These are phyloP conservation scores for Pterocles orientalis DNA, from an alignment of 2,113 vertebrate species.

Conservation along the genomic window DNA sequence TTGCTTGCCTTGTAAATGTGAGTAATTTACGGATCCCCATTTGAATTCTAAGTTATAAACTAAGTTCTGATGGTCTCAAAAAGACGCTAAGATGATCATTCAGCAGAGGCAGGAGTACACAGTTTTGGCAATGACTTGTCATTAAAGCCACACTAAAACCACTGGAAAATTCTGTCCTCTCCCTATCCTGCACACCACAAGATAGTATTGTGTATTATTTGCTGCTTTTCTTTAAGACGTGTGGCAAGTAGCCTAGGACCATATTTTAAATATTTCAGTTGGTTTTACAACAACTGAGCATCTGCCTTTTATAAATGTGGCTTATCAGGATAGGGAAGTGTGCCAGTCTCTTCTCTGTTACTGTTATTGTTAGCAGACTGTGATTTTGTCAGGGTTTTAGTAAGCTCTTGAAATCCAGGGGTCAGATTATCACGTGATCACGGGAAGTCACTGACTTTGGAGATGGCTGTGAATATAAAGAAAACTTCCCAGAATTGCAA, in stretches of 20 bases:
- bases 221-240: neutral
- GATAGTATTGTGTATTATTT: rapidly evolving
- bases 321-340: neutral
- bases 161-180: neutral
- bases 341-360: neutral
- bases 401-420: neutral
- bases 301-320: neutral
- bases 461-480: neutral
- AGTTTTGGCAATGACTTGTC: neutral
- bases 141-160: neutral
- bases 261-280: neutral
- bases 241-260: neutral
- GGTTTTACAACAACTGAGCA: neutral
- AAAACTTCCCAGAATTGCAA: neutral
- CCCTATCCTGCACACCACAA: too few species aligned
- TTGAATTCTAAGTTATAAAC: neutral
- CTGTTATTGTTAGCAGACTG: neutral
- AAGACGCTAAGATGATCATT: neutral
- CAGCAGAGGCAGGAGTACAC: neutral
- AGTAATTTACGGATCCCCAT: neutral
- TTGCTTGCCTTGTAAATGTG: neutral
- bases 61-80: neutral
- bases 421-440: neutral
- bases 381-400: neutral
- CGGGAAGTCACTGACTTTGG: neutral